phyloP scores from a whole-genome alignment of 2,797 vertebrate species.

The Gymnoscopelus braueri region DNA sequence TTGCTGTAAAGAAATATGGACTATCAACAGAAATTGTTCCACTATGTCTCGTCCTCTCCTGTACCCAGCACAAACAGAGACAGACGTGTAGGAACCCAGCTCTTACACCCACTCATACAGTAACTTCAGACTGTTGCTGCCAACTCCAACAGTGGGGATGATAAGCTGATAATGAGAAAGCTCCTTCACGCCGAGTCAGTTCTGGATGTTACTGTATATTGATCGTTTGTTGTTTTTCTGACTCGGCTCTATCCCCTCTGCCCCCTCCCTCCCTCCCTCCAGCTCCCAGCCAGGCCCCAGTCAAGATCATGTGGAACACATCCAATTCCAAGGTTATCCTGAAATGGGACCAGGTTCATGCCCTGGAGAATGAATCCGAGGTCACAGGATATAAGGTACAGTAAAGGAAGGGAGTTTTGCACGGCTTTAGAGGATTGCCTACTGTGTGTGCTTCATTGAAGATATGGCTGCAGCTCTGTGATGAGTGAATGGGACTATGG shows the following conservation, averaged over 20 bases:
- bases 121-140: constrained; percentile 28
- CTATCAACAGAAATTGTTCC: background rate
- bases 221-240: constrained; percentile 50
- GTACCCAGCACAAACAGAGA: background rate
- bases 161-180: constrained; percentile 65
- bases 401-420: constrained; percentile 30
- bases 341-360: constrained; percentile 96
- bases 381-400: constrained; percentile 96
- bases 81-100: background rate
- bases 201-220: constrained; percentile 53
- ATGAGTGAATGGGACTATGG: constrained; percentile 22
- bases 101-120: constrained; percentile 31
- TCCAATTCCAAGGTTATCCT: constrained; percentile 96
- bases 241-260: constrained; percentile 11
- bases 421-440: background rate
- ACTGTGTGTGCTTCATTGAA: background rate
- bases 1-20: constrained; percentile 7
- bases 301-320: constrained; percentile 95
- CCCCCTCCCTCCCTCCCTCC: background rate
- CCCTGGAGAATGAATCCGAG: constrained; percentile 96
- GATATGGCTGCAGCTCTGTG: constrained; percentile 6
- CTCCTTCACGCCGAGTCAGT: constrained; percentile 57
- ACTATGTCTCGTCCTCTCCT: background rate
- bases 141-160: constrained; percentile 39
- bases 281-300: constrained; percentile 95